Base-by-base conservation (phyloP, 2,888 invertebrate genomes). In the Liposcelis brunnea region DNA sequence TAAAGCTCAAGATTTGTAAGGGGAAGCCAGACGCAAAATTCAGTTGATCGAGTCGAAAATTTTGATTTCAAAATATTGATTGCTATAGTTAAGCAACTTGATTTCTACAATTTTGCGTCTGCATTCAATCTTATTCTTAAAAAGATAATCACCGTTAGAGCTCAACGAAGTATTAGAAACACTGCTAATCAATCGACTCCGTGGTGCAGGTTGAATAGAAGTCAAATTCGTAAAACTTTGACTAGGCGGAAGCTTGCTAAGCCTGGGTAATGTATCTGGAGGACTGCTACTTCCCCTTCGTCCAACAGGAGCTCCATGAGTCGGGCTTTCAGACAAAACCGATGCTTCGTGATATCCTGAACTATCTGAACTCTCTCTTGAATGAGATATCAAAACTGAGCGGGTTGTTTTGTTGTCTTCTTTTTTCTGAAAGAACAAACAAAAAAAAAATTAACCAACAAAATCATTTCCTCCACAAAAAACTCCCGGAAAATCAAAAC, bases 291-390 rank as follows among this genome's bases (percentile, higher is more conserved):
- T 34, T 44, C 51, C 52, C 51, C 52, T 45, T 50, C 51, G 14
- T 49, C 38, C 19, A 21, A 31, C 15, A 7, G 34, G 35, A 15
- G 34, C 19, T 16, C 44, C 32, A 16, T 58, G 59, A 36, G 68
- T 68, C 5, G 70, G 70, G 53, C 72, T 70, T 54, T 76, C 75
- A 55, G 74, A 75, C 42, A 71, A 63, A 43, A 74, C 69, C 6
- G 77, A 77, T 1, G 77, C 72, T 57, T 79, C 79, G 58, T 79
- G 78, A 57, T 78, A 78, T 1, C 78, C 79, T 47, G 76, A 77
- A 53, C 78, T 79, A 58, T 79, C 79, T 50, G 78, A 78, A 60
- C 77, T 77, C 56, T 77, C 77, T 50, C 79, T 66, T 35, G 77
- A 78, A 66, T 79, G 78, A 54, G 70, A 71, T 49, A 73, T 71